Evolutionary conservation across 2,888 invertebrate species (phyloP).

Genomic region (Hoplodrina blanda): DNA sequence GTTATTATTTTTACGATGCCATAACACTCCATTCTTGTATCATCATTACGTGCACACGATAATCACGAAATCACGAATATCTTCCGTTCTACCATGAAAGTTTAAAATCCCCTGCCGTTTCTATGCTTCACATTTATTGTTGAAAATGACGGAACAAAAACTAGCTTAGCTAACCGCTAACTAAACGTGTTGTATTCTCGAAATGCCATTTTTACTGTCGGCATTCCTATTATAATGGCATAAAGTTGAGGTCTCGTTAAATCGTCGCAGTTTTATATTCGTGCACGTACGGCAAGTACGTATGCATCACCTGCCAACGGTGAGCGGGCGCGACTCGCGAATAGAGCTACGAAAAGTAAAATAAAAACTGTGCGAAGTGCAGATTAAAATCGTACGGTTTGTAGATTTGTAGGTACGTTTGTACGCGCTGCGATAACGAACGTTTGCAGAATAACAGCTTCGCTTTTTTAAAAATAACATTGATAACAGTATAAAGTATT

Average conservation of each 20-base stretch:
- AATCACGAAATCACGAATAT: slow-evolving; percentile 5
- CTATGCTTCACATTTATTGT: slow-evolving; percentile 17
- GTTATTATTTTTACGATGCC: slow-evolving; percentile 27
- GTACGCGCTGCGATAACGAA: slow-evolving; percentile 51
- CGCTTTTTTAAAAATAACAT: slow-evolving; percentile 10
- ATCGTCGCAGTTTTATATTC: slow-evolving; percentile 63
- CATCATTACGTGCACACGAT: slow-evolving; percentile 24
- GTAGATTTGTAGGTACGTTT: slow-evolving; percentile 35
- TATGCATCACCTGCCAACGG: slow-evolving; percentile 66
- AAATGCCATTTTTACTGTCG: slow-evolving; percentile 49
- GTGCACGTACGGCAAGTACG: slow-evolving; percentile 28
- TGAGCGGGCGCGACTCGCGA: slow-evolving; percentile 43
- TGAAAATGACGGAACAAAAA: slow-evolving; percentile 31
- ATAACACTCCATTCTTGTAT: slow-evolving; percentile 30
- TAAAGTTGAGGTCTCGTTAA: slow-evolving; percentile 62
- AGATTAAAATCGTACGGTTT: slow-evolving; percentile 62
- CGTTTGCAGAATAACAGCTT: slow-evolving; percentile 46
- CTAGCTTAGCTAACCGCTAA: slow-evolving; percentile 39
- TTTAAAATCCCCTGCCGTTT: slow-evolving; percentile 6
- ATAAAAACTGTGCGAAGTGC: slow-evolving; percentile 55
- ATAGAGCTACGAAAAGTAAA: slow-evolving; percentile 54
- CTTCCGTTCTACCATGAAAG: slow-evolving; percentile 7
- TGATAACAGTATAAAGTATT: slow-evolving; percentile 25
- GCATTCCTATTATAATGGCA: slow-evolving; percentile 54
- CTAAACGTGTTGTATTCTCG: slow-evolving; percentile 44